Percentiles rank a stretch among this genome's conserved stretches.
phyloP scores from a whole-genome alignment of 2,888 invertebrate genomes.

The Synanthedon andrenaeformis region DNA sequence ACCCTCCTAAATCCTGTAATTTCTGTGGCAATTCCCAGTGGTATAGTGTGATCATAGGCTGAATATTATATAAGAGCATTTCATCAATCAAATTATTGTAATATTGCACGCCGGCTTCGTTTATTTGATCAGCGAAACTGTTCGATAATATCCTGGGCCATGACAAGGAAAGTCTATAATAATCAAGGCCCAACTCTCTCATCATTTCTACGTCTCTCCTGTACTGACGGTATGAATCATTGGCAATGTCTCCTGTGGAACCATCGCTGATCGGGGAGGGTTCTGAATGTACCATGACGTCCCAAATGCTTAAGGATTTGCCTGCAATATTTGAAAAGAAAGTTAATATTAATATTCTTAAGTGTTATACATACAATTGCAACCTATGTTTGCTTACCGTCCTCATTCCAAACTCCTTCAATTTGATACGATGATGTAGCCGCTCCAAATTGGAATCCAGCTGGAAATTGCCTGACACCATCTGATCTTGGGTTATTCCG shows the following conservation, averaged over 20 bases:
- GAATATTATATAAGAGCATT: constrained; percentile 61
- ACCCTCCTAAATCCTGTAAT: constrained; percentile 61
- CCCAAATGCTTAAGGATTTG: constrained; percentile 7
- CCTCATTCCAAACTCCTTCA: too few relatives aligned
- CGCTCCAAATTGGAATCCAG: too few relatives aligned
- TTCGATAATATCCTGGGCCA: constrained; percentile 71
- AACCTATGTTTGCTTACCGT: too few relatives aligned
- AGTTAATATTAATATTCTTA: not conserved
- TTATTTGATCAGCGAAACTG: constrained; percentile 53
- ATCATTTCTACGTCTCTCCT: constrained; percentile 66
- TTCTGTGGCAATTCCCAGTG: constrained; percentile 68
- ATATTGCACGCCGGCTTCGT: constrained; percentile 66
- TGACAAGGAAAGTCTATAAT: constrained; percentile 68
- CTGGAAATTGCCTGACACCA: too few relatives aligned
- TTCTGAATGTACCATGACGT: constrained; percentile 3
- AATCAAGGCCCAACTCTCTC: constrained; percentile 47
- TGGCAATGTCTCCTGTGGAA: constrained; percentile 71
- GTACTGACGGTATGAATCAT: constrained; percentile 72
- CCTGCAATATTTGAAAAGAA: constrained; percentile 1
- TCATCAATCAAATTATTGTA: constrained; percentile 72
- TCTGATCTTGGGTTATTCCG: too few relatives aligned
- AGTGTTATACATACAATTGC: too few relatives aligned
- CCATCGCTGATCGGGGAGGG: constrained; percentile 49
- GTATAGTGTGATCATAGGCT: constrained; percentile 65
- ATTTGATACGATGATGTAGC: too few relatives aligned